Conservation (phyloP, 92 coral and sea anemone genomes). For the Siderastrea radians region DNA sequence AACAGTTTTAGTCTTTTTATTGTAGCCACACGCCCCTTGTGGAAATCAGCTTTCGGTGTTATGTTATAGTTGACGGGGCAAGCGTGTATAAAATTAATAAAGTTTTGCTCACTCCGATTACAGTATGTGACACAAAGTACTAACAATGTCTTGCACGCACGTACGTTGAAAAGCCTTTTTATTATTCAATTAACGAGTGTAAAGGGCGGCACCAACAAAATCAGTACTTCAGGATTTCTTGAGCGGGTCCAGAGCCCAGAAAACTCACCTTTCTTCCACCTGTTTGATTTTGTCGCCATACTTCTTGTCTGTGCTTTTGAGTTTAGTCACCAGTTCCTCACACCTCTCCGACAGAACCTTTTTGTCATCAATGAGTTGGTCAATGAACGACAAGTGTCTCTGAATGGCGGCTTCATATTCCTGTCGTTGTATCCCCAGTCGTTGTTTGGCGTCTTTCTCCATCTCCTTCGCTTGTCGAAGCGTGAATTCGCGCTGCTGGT, state of each 20-base stretch:
- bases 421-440: slow-evolving; percentile 91
- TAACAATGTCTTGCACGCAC: too few species aligned
- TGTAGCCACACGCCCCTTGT: too few species aligned
- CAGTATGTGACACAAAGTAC: too few species aligned
- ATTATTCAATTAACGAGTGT: too few species aligned
- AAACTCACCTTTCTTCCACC: slow-evolving; percentile 88
- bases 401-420: slow-evolving; percentile 98
- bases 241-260: too few species aligned
- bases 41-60: too few species aligned
- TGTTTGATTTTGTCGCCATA: slow-evolving; percentile 89
- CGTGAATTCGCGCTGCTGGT: slow-evolving; percentile 96
- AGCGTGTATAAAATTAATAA: too few species aligned
- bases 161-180: too few species aligned
- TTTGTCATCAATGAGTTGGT: slow-evolving; percentile 98
- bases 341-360: slow-evolving; percentile 95
- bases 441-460: slow-evolving; percentile 93
- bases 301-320: slow-evolving; percentile 94
- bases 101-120: too few species aligned
- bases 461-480: slow-evolving; percentile 96
- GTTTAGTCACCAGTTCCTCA: slow-evolving; percentile 93
- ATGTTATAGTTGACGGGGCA: too few species aligned
- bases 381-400: slow-evolving; percentile 96
- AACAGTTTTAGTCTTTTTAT: too few species aligned
- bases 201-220: too few species aligned
- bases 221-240: neutral